Conservation (phyloP, 2,797 vertebrate genomes). For the Pangasius mekongensis region DNA sequence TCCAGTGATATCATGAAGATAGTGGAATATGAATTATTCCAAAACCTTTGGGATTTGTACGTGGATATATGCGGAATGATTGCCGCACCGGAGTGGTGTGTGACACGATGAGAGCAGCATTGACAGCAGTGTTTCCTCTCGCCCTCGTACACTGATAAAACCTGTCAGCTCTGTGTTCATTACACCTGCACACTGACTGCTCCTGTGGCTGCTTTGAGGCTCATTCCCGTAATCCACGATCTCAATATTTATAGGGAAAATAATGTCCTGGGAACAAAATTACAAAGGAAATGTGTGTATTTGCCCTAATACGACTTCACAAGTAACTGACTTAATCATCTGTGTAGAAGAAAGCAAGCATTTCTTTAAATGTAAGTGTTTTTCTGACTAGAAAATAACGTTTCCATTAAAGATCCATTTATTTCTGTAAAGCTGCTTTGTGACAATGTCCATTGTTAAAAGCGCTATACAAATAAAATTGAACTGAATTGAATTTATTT, state of each 20-base stretch:
- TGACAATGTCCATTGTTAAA: no score
- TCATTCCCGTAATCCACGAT: background rate
- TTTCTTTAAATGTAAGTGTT: background rate
- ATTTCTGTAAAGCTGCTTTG: no score
- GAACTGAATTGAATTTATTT: background rate
- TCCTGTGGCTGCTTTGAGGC: background rate
- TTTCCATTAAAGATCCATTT: no score
- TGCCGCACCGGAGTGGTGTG: background rate
- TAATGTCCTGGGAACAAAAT: background rate
- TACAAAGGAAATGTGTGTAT: background rate
- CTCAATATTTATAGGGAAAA: background rate
- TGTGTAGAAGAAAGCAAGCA: background rate
- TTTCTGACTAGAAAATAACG: no score
- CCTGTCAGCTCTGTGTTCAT: slow-evolving; percentile 1
- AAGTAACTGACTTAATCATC: background rate
- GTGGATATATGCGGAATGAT: background rate
- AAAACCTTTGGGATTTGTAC: background rate
- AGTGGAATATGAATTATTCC: background rate
- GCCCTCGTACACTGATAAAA: background rate
- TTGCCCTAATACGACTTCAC: background rate
- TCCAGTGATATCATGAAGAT: background rate
- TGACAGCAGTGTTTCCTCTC: slow-evolving; percentile 12
- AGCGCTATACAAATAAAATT: background rate
- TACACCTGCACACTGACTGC: background rate
- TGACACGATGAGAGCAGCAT: slow-evolving; percentile 14